These are phyloP conservation scores for Corticium candelabrum DNA, from an alignment of 37 sponge, comb jelly and placozoan species.

Conservation along the genomic window DNA sequence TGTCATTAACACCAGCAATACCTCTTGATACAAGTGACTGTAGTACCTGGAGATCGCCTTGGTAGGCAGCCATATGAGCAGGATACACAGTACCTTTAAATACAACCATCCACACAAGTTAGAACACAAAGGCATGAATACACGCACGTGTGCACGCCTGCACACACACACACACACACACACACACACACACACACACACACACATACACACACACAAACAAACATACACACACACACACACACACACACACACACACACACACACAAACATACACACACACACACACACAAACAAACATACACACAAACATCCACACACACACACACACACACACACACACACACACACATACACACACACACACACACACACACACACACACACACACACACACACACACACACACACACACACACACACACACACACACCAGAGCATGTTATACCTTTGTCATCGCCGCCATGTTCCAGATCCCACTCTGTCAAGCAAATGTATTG, in stretches of 20 bases:
- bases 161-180: neutral
- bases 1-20: slow-evolving; percentile 43
- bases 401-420: too few relatives aligned
- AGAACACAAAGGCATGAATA: slow-evolving; percentile 1
- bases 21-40: slow-evolving; percentile 44
- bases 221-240: too few relatives aligned
- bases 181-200: neutral
- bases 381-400: too few relatives aligned
- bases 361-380: too few relatives aligned
- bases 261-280: too few relatives aligned
- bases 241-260: too few relatives aligned
- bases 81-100: slow-evolving; percentile 36
- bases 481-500: neutral
- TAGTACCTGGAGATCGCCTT: slow-evolving; percentile 52
- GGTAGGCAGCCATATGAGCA: slow-evolving; percentile 44
- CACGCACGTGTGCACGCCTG: neutral
- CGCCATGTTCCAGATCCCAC: neutral
- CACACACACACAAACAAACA: too few relatives aligned
- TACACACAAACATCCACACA: neutral
- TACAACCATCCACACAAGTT: neutral
- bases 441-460: neutral
- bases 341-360: too few relatives aligned
- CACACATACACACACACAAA: too few relatives aligned
- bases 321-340: neutral
- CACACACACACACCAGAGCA: too few relatives aligned